A percentile compares a stretch with the other conserved stretches of the same genome.
phyloP scores from a whole-genome alignment of 1,140 invertebrate genomes.

The Apis laboriosa region DNA sequence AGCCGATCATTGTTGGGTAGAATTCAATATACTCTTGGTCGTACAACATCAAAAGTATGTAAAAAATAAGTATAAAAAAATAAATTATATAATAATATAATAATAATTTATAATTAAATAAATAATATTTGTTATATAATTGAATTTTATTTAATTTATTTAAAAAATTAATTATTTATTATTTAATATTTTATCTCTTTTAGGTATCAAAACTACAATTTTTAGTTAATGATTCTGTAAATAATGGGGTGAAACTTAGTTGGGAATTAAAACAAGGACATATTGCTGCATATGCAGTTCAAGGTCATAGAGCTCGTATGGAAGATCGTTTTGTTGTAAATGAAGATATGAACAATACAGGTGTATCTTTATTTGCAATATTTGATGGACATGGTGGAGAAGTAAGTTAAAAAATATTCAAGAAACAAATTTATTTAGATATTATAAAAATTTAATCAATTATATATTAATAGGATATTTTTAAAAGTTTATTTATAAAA shows the following conservation, averaged over 20 bases:
- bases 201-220: constrained; percentile 77
- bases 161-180: not conserved
- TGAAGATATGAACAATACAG: constrained; percentile 81
- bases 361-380: constrained; percentile 92
- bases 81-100: not conserved
- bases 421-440: constrained; percentile 18
- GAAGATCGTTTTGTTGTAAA: constrained; percentile 91
- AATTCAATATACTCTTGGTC: constrained; percentile 86
- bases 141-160: not conserved
- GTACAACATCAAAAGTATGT: constrained; percentile 81
- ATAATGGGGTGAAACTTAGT: constrained; percentile 83
- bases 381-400: constrained; percentile 98
- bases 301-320: constrained; percentile 94
- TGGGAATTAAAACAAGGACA: constrained; percentile 90
- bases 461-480: not conserved
- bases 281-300: constrained; percentile 92
- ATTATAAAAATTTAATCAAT: not conserved
- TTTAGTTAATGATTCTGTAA: constrained; percentile 73
- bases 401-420: constrained; percentile 77
- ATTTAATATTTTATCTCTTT: constrained; percentile 15
- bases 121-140: not conserved
- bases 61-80: not conserved
- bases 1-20: constrained; percentile 87
- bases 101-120: constrained; percentile 1
- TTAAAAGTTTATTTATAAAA: not conserved